Evolutionary conservation across 2,888 invertebrate species (phyloP).

Genomic region (Oscheius myriophilus): DNA sequence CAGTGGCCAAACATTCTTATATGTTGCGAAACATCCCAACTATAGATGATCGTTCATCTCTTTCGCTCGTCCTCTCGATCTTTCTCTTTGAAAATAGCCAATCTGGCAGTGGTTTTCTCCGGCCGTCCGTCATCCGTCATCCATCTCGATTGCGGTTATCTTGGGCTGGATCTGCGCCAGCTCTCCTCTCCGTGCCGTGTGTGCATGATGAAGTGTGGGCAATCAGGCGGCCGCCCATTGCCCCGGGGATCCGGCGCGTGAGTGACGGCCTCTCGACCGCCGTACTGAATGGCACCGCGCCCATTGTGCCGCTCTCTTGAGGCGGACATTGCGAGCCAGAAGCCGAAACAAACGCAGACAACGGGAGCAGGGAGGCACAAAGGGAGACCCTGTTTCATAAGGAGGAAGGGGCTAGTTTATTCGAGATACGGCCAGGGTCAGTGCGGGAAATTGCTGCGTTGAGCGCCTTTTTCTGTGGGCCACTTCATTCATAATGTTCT

Average conservation of each 20-base stretch:
- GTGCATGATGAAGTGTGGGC: neutral
- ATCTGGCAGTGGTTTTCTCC: no score
- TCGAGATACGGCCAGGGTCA: no score
- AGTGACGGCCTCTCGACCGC: conserved; percentile 21
- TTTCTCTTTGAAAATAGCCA: no score
- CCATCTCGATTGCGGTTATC: no score
- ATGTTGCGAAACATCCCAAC: no score
- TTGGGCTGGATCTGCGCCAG: neutral
- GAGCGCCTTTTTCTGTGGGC: no score
- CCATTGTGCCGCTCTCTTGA: conserved; percentile 19
- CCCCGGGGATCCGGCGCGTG: conserved; percentile 24
- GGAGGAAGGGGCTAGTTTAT: neutral
- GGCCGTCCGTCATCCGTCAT: no score
- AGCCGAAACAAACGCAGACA: neutral
- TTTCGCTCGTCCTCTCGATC: no score
- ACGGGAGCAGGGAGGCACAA: neutral
- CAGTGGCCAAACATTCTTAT: no score
- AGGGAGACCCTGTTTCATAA: neutral
- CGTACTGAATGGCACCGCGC: conserved; percentile 9
- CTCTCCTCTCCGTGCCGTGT: conserved; percentile 10
- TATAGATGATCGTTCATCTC: no score
- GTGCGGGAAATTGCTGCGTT: no score
- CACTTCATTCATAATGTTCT: no score
- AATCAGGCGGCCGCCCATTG: conserved; percentile 25
- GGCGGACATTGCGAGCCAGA: neutral